Conservation (phyloP, 2,113 vertebrate genomes). For the Mugil cephalus region DNA sequence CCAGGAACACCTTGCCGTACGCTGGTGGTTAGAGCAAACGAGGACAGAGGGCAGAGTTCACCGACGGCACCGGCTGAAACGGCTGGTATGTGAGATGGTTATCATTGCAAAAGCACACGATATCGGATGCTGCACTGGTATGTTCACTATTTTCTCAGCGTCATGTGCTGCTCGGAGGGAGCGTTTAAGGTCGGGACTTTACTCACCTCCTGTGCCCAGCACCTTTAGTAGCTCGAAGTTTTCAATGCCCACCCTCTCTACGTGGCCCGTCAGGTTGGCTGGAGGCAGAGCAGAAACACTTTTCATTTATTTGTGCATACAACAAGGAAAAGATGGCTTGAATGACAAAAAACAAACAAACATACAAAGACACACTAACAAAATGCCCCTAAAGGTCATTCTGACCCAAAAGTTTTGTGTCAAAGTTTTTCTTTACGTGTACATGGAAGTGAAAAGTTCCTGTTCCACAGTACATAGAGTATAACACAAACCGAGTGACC, state of each 20-base stretch:
- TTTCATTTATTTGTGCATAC: background rate
- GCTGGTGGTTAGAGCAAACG: conserved; percentile 80
- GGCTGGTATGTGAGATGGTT: background rate
- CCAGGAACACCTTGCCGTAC: conserved; percentile 97
- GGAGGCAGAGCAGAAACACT: conserved; percentile 29
- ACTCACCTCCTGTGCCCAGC: conserved; percentile 97
- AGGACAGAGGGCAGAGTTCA: conserved; percentile 19
- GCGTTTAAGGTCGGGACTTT: background rate
- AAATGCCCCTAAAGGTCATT: no score
- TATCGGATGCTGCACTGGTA: conserved; percentile 1
- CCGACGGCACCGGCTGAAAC: conserved; percentile 4
- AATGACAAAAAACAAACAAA: background rate
- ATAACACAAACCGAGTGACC: no score
- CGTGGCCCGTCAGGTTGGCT: conserved; percentile 97
- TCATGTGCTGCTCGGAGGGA: background rate
- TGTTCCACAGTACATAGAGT: no score
- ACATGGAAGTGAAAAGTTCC: no score
- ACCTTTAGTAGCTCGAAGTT: conserved; percentile 98
- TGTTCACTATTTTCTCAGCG: background rate
- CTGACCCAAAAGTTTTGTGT: no score
- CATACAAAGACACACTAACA: no score
- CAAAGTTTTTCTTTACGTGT: no score
- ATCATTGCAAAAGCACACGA: conserved; percentile 16
- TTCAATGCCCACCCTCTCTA: conserved; percentile 97
- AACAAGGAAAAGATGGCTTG: background rate